Percentiles rank a stretch among this genome's conserved stretches.
phyloP scores from a whole-genome alignment of 30 jellyfish, hydroid and myxozoan species.

The Aurelia aurita complex sp. Pacific region DNA sequence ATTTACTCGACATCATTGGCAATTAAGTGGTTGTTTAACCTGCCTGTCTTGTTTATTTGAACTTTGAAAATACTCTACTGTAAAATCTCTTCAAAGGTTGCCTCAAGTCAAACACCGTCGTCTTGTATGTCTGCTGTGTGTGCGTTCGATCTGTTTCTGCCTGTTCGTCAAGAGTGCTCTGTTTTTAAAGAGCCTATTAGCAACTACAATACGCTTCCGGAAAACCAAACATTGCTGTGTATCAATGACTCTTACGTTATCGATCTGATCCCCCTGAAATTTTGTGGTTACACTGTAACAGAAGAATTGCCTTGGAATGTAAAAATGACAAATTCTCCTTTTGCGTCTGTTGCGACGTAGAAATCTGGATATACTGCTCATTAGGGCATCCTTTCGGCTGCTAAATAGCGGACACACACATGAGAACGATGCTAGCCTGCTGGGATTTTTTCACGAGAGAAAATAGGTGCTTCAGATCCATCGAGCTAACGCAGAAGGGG shows the following conservation, averaged over 20 bases:
- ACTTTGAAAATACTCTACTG: not conserved
- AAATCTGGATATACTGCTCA: not conserved
- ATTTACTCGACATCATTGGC: constrained; percentile 13
- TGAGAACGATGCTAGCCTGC: not conserved
- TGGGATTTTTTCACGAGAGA: not conserved
- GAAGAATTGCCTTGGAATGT: constrained; percentile 36
- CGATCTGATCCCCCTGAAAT: constrained; percentile 54
- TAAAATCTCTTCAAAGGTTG: not conserved
- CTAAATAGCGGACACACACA: constrained; percentile 3
- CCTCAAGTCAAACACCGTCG: not conserved
- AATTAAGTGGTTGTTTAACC: not conserved
- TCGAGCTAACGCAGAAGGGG: not conserved
- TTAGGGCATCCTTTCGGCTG: not conserved
- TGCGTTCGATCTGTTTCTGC: constrained; percentile 44
- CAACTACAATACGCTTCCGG: constrained; percentile 77
- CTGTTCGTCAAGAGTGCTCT: constrained; percentile 17
- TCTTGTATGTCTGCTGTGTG: not conserved
- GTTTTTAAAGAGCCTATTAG: constrained; percentile 52
- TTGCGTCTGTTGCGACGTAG: not conserved
- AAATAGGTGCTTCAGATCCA: not conserved
- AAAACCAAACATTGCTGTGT: constrained; percentile 44
- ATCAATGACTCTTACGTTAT: constrained; percentile 49
- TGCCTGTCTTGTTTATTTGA: not conserved
- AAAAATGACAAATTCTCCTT: not conserved
- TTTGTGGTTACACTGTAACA: constrained; percentile 19